phyloP scores from a whole-genome alignment of 2,888 invertebrate genomes.

The Eristalinus sepulchralis region DNA sequence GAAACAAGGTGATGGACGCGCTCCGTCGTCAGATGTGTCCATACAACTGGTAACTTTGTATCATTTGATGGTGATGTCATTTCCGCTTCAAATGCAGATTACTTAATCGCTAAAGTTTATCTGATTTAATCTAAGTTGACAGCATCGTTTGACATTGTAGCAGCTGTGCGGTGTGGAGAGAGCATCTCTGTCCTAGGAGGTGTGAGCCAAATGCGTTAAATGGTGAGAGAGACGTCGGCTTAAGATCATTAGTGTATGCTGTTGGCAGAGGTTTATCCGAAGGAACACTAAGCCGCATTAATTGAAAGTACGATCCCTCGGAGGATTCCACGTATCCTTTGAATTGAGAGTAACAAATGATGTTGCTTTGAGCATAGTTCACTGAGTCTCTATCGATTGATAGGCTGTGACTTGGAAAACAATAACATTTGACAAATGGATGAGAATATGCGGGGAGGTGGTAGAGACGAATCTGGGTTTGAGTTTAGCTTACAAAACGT shows the following conservation, averaged over 20 bases:
- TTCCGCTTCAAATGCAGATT: not conserved
- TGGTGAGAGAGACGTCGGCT: not conserved
- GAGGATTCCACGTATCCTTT: not conserved
- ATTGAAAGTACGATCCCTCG: not conserved
- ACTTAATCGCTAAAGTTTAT: not conserved
- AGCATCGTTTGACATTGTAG: not conserved
- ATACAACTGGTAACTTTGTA: not conserved
- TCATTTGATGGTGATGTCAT: not conserved
- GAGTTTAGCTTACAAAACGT: too few species aligned
- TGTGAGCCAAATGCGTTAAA: not conserved
- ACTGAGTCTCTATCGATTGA: not conserved
- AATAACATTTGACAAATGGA: too few species aligned
- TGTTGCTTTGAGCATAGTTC: not conserved
- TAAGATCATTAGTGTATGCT: not conserved
- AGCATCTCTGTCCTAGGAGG: not conserved
- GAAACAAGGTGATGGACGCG: constrained; percentile 4
- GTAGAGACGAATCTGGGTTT: too few species aligned
- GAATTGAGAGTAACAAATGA: not conserved
- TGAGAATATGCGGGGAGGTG: too few species aligned
- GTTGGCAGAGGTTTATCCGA: not conserved
- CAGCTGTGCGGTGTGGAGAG: not conserved
- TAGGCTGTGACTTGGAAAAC: not conserved
- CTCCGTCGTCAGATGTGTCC: not conserved
- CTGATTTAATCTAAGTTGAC: not conserved
- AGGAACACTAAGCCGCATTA: not conserved